phyloP scores from a whole-genome alignment of 2,797 vertebrate species.

The Botia almorhae region DNA sequence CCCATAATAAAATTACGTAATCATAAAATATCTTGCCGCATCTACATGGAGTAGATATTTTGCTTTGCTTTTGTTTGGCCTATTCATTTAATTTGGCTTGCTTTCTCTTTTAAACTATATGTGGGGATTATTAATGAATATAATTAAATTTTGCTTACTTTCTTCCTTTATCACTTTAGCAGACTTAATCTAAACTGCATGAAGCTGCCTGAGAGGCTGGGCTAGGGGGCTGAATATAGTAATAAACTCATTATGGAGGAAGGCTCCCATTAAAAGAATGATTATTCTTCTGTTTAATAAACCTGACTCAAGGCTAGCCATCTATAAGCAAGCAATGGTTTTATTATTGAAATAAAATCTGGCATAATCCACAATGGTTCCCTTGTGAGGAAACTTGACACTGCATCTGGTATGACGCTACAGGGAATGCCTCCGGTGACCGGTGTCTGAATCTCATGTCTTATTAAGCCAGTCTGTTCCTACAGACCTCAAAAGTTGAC shows the following conservation, averaged over 20 bases:
- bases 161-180: conserved; percentile 21
- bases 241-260: conserved; percentile 56
- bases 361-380: conserved; percentile 20
- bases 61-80: not conserved
- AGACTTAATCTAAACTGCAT: conserved; percentile 41
- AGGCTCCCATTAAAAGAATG: conserved; percentile 49
- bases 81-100: conserved; percentile 11
- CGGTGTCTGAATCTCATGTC: no score
- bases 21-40: conserved; percentile 6
- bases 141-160: conserved; percentile 38
- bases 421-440: no score
- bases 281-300: conserved; percentile 53
- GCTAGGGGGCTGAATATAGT: conserved; percentile 52
- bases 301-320: conserved; percentile 46
- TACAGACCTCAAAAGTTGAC: no score
- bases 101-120: conserved; percentile 29
- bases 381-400: no score
- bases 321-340: conserved; percentile 43
- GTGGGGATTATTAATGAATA: conserved; percentile 51
- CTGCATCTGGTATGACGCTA: no score
- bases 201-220: conserved; percentile 44
- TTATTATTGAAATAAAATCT: conserved; percentile 31
- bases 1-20: not conserved
- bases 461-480: no score
- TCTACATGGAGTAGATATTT: not conserved